Percentiles rank a stretch among this genome's conserved stretches.
phyloP scores from a whole-genome alignment of 2,113 vertebrate genomes.

The Micronycteris hirsuta region DNA sequence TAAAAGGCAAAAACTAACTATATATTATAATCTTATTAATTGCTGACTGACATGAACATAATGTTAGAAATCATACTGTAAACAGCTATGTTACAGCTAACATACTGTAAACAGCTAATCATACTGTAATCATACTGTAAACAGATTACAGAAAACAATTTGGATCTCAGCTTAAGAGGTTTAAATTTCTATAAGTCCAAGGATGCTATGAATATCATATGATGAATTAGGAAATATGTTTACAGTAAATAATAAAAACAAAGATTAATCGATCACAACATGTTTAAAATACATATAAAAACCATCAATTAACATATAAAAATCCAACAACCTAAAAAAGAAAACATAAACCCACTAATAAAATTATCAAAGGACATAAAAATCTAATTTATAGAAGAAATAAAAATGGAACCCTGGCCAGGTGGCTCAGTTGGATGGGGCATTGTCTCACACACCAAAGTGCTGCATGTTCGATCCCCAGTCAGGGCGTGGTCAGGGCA shows the following conservation, averaged over 20 bases:
- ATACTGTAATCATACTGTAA: constrained; percentile 13
- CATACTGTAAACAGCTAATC: background rate
- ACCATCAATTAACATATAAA: background rate
- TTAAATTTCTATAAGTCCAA: background rate
- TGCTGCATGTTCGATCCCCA: too few species aligned
- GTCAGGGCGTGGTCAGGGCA: too few species aligned
- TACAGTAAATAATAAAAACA: constrained; percentile 9
- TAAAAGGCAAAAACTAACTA: background rate
- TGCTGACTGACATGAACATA: background rate
- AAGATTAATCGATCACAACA: background rate
- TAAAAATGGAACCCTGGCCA: background rate
- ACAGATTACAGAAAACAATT: background rate
- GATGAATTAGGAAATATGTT: background rate
- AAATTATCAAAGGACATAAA: constrained; percentile 9
- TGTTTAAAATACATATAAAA: constrained; percentile 15
- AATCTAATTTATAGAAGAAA: constrained; percentile 4
- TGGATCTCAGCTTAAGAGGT: background rate
- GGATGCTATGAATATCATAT: background rate
- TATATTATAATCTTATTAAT: background rate
- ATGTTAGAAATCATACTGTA: constrained; percentile 6
- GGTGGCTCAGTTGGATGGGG: too few species aligned
- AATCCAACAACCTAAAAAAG: background rate
- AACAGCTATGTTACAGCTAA: too few species aligned
- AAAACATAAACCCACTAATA: background rate
- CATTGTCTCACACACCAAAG: too few species aligned